These are phyloP conservation scores for Muscidifurax raptorellus DNA, from an alignment of 1,140 invertebrate species.

Conservation along the genomic window DNA sequence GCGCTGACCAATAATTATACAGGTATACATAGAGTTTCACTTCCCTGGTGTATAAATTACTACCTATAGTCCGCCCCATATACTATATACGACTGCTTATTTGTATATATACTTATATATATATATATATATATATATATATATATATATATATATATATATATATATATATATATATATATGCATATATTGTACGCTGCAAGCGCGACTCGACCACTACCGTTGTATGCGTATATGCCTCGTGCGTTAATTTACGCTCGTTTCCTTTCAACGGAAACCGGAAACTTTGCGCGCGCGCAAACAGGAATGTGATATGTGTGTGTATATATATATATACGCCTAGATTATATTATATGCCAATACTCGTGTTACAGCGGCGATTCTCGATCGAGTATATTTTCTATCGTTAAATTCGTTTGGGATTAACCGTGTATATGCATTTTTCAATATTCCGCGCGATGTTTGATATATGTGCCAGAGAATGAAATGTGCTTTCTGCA, in stretches of 20 bases:
- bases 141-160: too few species aligned
- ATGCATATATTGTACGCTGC: too few species aligned
- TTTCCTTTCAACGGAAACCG: constrained; percentile 13
- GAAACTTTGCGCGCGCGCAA: constrained; percentile 6
- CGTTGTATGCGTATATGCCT: not conserved
- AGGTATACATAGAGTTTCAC: constrained; percentile 54
- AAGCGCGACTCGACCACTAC: too few species aligned
- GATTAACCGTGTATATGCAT: not conserved
- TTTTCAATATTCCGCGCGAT: not conserved
- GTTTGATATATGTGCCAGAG: not conserved
- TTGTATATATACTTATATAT: too few species aligned
- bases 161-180: too few species aligned
- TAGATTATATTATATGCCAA: not conserved
- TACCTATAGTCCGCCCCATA: not conserved
- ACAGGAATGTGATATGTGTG: too few species aligned
- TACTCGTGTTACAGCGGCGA: not conserved
- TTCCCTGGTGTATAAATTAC: not conserved
- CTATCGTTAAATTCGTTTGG: not conserved
- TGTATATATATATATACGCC: not conserved
- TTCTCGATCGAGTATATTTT: not conserved
- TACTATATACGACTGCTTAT: too few species aligned
- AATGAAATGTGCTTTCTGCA: not conserved
- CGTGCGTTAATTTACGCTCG: not conserved
- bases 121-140: too few species aligned
- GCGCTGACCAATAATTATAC: constrained; percentile 70